phyloP scores from a whole-genome alignment of 2,888 invertebrate species.

The Chrysolina oricalcia region DNA sequence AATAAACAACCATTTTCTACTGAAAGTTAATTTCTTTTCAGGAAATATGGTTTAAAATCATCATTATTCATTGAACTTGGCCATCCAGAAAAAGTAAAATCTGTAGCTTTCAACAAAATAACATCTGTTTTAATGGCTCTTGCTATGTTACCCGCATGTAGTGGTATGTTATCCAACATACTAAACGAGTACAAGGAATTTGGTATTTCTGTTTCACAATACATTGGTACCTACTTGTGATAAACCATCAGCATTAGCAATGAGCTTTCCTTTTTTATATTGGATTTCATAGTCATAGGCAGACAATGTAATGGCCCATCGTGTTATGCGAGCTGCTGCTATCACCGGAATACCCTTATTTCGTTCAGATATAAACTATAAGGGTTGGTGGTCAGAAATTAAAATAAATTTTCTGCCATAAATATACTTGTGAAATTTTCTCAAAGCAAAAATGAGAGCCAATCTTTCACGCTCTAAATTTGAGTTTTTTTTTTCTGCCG shows the following conservation, averaged over 20 bases:
- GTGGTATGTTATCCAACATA: not conserved
- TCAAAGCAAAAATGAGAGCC: constrained; percentile 62
- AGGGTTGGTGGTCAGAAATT: constrained; percentile 44
- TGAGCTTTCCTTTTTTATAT: constrained; percentile 19
- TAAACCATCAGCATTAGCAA: constrained; percentile 32
- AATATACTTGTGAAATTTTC: constrained; percentile 65
- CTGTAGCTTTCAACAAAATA: not conserved
- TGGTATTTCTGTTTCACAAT: not conserved
- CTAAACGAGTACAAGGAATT: not conserved
- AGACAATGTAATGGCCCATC: constrained; percentile 38
- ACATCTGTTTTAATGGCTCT: not conserved
- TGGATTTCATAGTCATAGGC: constrained; percentile 36
- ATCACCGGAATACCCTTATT: constrained; percentile 33
- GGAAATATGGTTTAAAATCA: not conserved
- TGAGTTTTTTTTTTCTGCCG: constrained; percentile 63
- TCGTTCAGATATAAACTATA: constrained; percentile 43
- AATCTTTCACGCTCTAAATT: constrained; percentile 63
- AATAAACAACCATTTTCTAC: too few relatives aligned
- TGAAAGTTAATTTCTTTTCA: too few relatives aligned
- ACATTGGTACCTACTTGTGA: constrained; percentile 32
- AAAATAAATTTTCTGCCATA: constrained; percentile 60
- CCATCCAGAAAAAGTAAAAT: not conserved
- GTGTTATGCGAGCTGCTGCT: constrained; percentile 40
- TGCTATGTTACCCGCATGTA: not conserved
- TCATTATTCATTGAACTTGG: not conserved